Conservation (phyloP, 2,113 vertebrate genomes). For the Entosphenus tridentatus region DNA sequence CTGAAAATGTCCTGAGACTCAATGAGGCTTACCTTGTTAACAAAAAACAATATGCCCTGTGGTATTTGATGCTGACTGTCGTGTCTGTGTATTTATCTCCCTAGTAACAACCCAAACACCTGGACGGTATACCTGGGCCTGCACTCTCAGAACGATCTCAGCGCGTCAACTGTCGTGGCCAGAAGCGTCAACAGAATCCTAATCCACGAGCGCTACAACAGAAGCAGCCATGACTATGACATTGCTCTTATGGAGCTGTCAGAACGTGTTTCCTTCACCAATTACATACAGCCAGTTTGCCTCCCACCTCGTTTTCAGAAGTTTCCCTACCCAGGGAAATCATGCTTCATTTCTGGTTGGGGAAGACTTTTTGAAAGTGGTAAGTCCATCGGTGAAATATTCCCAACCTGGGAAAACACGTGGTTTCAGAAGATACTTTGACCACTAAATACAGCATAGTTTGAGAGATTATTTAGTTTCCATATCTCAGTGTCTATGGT, state of each 20-base stretch:
- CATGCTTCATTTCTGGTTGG: constrained; percentile 71
- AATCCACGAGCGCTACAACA: constrained; percentile 37
- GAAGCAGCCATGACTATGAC: constrained; percentile 42
- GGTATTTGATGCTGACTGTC: no score
- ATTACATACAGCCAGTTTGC: constrained; percentile 36
- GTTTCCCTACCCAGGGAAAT: constrained; percentile 24
- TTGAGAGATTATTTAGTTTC: not conserved
- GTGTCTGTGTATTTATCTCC: no score
- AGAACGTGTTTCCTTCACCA: constrained; percentile 25
- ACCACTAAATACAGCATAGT: not conserved
- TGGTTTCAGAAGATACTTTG: not conserved
- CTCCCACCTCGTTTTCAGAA: constrained; percentile 31
- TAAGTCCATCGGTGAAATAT: constrained; percentile 15
- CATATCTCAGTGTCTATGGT: not conserved
- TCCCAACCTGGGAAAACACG: no score
- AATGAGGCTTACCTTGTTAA: no score
- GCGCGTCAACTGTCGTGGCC: no score
- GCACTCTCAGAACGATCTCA: no score
- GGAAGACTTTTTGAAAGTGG: constrained; percentile 38
- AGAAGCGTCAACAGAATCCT: constrained; percentile 22
- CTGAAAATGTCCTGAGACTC: no score
- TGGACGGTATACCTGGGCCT: no score
- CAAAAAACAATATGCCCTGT: no score
- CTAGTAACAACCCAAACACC: no score
- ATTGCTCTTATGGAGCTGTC: constrained; percentile 49